phyloP scores from a whole-genome alignment of 2,113 vertebrate genomes.

The Amblyopsis rosae region DNA sequence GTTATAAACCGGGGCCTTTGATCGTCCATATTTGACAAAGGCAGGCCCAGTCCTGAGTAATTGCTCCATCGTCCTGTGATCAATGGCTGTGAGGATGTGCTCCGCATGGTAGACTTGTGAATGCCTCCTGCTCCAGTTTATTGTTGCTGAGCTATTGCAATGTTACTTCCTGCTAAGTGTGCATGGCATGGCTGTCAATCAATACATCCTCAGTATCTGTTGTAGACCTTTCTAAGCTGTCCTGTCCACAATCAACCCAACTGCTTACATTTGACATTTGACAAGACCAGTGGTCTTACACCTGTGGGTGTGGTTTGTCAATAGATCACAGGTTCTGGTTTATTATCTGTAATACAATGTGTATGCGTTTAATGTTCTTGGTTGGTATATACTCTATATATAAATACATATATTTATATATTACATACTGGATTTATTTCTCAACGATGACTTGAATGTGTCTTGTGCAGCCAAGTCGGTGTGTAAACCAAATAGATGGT shows the following conservation, averaged over 20 bases:
- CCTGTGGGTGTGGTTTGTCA: no score
- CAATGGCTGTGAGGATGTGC: slow-evolving; percentile 37
- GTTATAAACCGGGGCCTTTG: slow-evolving; percentile 45
- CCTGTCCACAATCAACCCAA: neutral
- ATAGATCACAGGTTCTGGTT: no score
- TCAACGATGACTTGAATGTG: neutral
- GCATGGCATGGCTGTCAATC: slow-evolving; percentile 34
- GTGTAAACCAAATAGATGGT: slow-evolving; percentile 79
- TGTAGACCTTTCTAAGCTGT: slow-evolving; percentile 13
- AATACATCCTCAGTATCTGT: slow-evolving; percentile 27
- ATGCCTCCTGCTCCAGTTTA: slow-evolving; percentile 28
- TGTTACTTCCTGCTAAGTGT: slow-evolving; percentile 37
- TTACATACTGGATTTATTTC: neutral
- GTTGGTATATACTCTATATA: neutral
- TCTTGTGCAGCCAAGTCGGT: slow-evolving; percentile 71
- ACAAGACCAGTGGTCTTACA: no score
- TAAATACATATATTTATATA: neutral
- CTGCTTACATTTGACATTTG: no score
- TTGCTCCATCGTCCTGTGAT: slow-evolving; percentile 42
- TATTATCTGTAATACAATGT: no score
- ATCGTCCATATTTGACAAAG: slow-evolving; percentile 35
- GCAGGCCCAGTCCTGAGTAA: slow-evolving; percentile 42
- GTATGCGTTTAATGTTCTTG: no score
- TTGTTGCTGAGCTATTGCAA: slow-evolving; percentile 40
- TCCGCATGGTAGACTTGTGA: slow-evolving; percentile 34